Evolutionary conservation across 2,888 invertebrate genomes (phyloP), one percentile per base, ranked within the genome.

Genomic region (Machimus rusticus): DNA sequence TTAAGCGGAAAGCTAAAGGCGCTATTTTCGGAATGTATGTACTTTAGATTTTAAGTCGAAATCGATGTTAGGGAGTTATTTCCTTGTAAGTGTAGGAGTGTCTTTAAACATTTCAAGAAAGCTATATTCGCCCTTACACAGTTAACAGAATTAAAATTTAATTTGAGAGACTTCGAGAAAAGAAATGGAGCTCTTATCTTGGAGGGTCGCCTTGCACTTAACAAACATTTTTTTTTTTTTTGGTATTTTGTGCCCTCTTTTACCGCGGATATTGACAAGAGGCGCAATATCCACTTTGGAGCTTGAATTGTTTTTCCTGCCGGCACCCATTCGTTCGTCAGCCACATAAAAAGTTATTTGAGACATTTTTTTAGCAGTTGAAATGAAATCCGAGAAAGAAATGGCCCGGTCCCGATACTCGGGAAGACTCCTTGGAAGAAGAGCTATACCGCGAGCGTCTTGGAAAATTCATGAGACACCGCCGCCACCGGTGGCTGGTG

Each of bases 331-430:
- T 23, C 66, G 66, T 66, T 66, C 79, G 51, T 31, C 23, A 28
- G 28, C 23, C 16, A 31, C 51, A 79, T 79, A 79, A 79, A 79
- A 79, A 79, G 79, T 79, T 79, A 79, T 79, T 79, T 51, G 79
- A 79, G 79, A 31, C 46, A 51, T 31, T 79, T 51, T 79, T 79
- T 79, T 31, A 79, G 46, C 79, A 19, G 51, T 79, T 79, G 51
- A 79, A 79, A 79, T 79, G 79, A 79, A 79, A 79, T 79, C 79
- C 79, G 79, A 14, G 14, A 79, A 28, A 46, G 28, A 46, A 79
- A 51, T 23, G 46, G 46, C 28, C 31, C 12, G 79, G n/a, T 23
- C 31, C 3, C 31, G 16, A 51, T 31, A 51, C 28, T n/a, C 51
- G n/a, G 46, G 46, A 46, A 43, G 0, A 12, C 66, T 28, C 66